Conservation (phyloP, 2,797 vertebrate genomes). For the Presbytis comata region DNA sequence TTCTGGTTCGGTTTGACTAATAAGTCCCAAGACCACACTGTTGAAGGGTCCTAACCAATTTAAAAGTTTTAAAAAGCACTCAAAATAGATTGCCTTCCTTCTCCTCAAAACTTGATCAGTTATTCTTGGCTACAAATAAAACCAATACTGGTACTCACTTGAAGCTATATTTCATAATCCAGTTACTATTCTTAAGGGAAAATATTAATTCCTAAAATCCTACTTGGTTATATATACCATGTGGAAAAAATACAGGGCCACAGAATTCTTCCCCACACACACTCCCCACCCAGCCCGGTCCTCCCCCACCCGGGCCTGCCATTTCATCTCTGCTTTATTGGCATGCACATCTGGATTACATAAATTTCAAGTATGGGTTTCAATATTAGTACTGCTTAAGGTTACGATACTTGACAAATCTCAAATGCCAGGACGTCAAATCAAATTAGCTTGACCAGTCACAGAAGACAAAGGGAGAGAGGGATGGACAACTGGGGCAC, state of each 20-base stretch:
- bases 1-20: not conserved
- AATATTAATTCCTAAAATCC: slow-evolving; percentile 64
- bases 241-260: slow-evolving; percentile 72
- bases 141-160: slow-evolving; percentile 47
- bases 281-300: not conserved
- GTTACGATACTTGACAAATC: slow-evolving; percentile 84
- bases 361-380: slow-evolving; percentile 81
- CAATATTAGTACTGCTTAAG: slow-evolving; percentile 80
- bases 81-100: slow-evolving; percentile 58
- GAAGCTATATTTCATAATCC: slow-evolving; percentile 69
- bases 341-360: slow-evolving; percentile 84
- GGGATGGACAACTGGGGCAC: not conserved
- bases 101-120: slow-evolving; percentile 61
- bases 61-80: slow-evolving; percentile 47
- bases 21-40: slow-evolving; percentile 33
- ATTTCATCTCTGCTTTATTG: slow-evolving; percentile 76
- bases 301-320: slow-evolving; percentile 51
- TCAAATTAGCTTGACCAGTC: slow-evolving; percentile 79
- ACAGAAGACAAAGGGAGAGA: slow-evolving; percentile 39
- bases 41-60: slow-evolving; percentile 44
- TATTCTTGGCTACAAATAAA: slow-evolving; percentile 76
- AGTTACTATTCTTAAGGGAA: slow-evolving; percentile 59
- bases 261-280: slow-evolving; percentile 30
- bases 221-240: slow-evolving; percentile 41
- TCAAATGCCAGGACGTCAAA: slow-evolving; percentile 81